Percentiles rank a stretch among this genome's conserved stretches.
These are phyloP conservation scores for Speoplatyrhinus poulsoni DNA, from an alignment of 2,113 vertebrate species.

Conservation along the genomic window DNA sequence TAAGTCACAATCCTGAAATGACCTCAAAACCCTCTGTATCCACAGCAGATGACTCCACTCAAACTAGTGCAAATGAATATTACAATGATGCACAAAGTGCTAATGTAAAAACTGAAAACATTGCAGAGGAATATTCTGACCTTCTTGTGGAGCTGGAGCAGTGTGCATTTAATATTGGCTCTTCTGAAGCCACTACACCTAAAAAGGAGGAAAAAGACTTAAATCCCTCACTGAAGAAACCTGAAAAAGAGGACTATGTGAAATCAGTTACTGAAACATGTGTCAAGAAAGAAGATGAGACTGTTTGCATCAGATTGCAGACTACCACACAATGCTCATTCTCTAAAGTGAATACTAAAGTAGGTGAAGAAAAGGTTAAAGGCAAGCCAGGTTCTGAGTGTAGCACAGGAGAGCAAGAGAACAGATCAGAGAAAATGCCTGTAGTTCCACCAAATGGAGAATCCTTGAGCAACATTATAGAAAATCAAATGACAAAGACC, in stretches of 20 bases:
- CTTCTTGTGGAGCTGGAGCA: slow-evolving; percentile 66
- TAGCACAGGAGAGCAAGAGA: slow-evolving; percentile 33
- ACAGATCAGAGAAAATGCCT: slow-evolving; percentile 25
- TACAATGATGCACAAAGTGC: slow-evolving; percentile 49
- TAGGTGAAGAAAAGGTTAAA: slow-evolving; percentile 37
- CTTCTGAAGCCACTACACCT: slow-evolving; percentile 62
- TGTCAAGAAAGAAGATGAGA: slow-evolving; percentile 74
- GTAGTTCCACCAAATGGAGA: slow-evolving; percentile 39
- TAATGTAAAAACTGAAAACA: slow-evolving; percentile 76
- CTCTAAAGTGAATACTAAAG: slow-evolving; percentile 43
- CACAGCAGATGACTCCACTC: slow-evolving; percentile 60
- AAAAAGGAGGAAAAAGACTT: slow-evolving; percentile 49
- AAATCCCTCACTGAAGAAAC: slow-evolving; percentile 35
- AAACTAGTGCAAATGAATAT: slow-evolving; percentile 40
- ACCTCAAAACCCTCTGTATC: slow-evolving; percentile 55
- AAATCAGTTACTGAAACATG: slow-evolving; percentile 53
- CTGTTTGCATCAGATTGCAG: slow-evolving; percentile 57
- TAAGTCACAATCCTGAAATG: slow-evolving; percentile 52
- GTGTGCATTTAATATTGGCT: slow-evolving; percentile 54
- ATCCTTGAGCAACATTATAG: slow-evolving; percentile 31
- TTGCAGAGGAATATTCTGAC: slow-evolving; percentile 74
- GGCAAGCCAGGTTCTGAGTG: slow-evolving; percentile 33
- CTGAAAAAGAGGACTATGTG: slow-evolving; percentile 44
- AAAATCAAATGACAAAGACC: slow-evolving; percentile 53
- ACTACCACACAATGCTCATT: slow-evolving; percentile 28